phyloP scores from a whole-genome alignment of 2,797 vertebrate species.

The Girardinus metallicus region DNA sequence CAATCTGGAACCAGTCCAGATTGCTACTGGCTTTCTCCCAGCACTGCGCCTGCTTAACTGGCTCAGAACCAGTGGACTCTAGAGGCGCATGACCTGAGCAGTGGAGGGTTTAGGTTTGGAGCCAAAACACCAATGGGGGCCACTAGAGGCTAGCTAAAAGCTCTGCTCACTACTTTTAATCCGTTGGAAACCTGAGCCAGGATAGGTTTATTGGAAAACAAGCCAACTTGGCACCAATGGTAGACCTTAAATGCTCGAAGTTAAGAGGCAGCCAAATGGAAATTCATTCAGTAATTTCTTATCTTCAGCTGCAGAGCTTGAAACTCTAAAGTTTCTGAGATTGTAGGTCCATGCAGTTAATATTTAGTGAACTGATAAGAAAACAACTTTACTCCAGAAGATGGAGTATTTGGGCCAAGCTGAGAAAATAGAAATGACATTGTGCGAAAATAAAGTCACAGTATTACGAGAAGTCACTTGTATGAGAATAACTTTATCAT shows the following conservation, averaged over 20 bases:
- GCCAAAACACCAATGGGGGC: conserved; percentile 39
- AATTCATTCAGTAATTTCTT: conserved; percentile 11
- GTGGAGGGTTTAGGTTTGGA: conserved; percentile 3
- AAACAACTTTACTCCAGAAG: background rate
- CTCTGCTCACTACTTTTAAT: conserved; percentile 51
- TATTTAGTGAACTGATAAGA: background rate
- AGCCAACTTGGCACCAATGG: conserved; percentile 32
- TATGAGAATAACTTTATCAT: too few relatives aligned
- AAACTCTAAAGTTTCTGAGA: conserved; percentile 1
- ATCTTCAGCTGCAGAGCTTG: conserved; percentile 20
- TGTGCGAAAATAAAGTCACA: too few relatives aligned
- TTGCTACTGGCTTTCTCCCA: conserved; percentile 47
- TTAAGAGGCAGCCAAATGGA: conserved; percentile 17
- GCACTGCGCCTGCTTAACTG: conserved; percentile 34
- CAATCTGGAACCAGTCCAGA: conserved; percentile 53
- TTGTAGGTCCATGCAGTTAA: background rate
- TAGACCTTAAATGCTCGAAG: conserved; percentile 23
- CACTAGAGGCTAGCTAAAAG: conserved; percentile 47
- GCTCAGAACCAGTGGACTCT: conserved; percentile 38
- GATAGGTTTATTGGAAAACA: conserved; percentile 36
- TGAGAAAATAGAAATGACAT: too few relatives aligned
- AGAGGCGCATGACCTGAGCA: conserved; percentile 10
- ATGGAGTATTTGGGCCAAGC: too few relatives aligned
- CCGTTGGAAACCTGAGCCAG: conserved; percentile 29
- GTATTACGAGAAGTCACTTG: too few relatives aligned